These are phyloP conservation scores for Lytechinus variegatus DNA, from an alignment of 35 echinoderm and acorn worm genomes.

Conservation along the genomic window DNA sequence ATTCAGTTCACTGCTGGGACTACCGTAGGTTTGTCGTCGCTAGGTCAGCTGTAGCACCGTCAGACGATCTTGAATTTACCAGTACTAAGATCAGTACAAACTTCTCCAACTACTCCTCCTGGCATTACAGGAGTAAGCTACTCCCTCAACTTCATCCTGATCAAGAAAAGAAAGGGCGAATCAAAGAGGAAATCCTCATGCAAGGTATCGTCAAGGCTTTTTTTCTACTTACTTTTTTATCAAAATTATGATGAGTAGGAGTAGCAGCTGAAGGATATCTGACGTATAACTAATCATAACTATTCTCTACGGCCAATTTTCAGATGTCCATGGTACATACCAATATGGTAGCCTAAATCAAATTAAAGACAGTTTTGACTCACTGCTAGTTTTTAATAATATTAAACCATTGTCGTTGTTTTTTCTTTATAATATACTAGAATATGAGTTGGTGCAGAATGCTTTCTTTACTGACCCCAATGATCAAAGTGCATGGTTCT, in stretches of 20 bases:
- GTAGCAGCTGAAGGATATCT: too few relatives aligned
- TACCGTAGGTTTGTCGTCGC: slow-evolving; percentile 92
- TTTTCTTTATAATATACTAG: slow-evolving; percentile 58
- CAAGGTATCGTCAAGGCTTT: slow-evolving; percentile 66
- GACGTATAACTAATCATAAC: too few relatives aligned
- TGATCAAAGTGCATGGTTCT: slow-evolving; percentile 99
- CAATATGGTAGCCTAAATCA: too few relatives aligned
- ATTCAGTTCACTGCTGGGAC: slow-evolving; percentile 98
- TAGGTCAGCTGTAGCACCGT: slow-evolving; percentile 69
- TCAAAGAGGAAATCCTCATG: slow-evolving; percentile 80
- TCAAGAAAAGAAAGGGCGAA: slow-evolving; percentile 65
- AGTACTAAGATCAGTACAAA: slow-evolving; percentile 82
- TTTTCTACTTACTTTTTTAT: too few relatives aligned
- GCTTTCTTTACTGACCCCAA: slow-evolving; percentile 99
- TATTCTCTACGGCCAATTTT: too few relatives aligned
- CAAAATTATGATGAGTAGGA: too few relatives aligned
- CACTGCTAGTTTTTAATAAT: too few relatives aligned
- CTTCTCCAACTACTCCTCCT: slow-evolving; percentile 98
- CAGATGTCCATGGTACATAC: too few relatives aligned
- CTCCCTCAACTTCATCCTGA: slow-evolving; percentile 89
- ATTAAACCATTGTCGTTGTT: background rate
- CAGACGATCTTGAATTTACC: slow-evolving; percentile 86
- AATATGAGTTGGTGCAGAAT: slow-evolving; percentile 97
- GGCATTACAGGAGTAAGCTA: slow-evolving; percentile 96
- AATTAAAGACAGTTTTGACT: too few relatives aligned